Evolutionary conservation across 2,797 vertebrate genomes (phyloP).

Genomic region (Coregonus sp.): DNA sequence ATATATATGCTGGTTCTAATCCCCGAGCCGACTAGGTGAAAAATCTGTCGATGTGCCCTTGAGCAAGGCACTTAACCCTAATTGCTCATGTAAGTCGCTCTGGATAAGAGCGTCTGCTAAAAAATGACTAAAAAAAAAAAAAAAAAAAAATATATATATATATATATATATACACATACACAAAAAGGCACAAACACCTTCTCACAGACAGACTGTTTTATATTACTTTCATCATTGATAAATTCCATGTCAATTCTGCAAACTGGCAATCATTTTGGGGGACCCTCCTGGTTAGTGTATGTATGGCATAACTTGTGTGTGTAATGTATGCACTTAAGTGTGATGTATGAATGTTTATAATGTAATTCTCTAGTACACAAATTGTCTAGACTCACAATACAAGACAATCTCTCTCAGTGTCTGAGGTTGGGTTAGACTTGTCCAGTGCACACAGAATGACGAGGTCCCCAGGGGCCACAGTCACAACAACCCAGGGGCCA

Average conservation of each 20-base stretch:
- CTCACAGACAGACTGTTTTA: constrained; percentile 37
- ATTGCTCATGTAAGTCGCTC: too few species aligned
- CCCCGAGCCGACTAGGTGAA: too few species aligned
- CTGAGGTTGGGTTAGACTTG: constrained; percentile 49
- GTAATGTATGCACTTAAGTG: constrained; percentile 8
- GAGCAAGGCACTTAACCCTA: too few species aligned
- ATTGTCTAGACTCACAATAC: constrained; percentile 59
- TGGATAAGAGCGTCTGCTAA: too few species aligned
- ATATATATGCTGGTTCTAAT: too few species aligned
- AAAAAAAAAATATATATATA: too few species aligned
- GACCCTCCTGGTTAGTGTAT: constrained; percentile 21
- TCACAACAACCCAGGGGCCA: not conserved
- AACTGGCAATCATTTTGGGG: constrained; percentile 66
- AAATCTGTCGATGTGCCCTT: too few species aligned
- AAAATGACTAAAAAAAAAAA: too few species aligned
- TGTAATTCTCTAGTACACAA: constrained; percentile 35
- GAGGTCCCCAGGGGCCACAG: not conserved
- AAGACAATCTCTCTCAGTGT: constrained; percentile 63
- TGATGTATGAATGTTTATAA: constrained; percentile 56
- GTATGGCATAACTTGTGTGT: not conserved
- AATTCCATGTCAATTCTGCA: constrained; percentile 63
- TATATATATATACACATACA: constrained; percentile 15
- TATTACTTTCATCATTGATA: constrained; percentile 44
- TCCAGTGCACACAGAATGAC: constrained; percentile 36
- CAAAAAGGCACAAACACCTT: constrained; percentile 49